Base-by-base conservation (phyloP, 2,113 vertebrate species). In the Drymodes brunneopygia region DNA sequence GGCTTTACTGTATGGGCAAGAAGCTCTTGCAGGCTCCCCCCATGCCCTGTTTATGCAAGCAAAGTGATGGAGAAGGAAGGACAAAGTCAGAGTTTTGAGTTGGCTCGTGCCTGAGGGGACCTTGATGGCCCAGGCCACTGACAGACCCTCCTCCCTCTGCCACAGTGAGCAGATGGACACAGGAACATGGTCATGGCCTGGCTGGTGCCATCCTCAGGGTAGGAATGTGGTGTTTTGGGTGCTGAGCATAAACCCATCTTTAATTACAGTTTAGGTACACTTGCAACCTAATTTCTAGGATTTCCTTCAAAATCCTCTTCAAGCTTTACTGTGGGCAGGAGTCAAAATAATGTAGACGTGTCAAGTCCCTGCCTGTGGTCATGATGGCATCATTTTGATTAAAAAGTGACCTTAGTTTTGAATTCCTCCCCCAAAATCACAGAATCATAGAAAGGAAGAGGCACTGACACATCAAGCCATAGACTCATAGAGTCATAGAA, bases 91-190 rank as follows among this genome's bases (percentile, higher is more conserved):
- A 61, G 48, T 4, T 19, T 40, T 38, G 58, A 60, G 47, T 29
- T 47, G 48, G 13, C 12, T 71, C 40, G 3, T 0, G 0, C 33
- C 15, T 56, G 36, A 35, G 54, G 38, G 0, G 4, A 8, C 44
- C 16, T 40, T 2, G 5, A 33, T 15, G 22, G 29, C 35, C 22
- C 45, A 61, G 17, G 24, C 53, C 65, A 45, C 31, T 36, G 17
- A 12, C 53, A 17, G 10, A 19, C 10, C 12, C 29, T 31, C 24
- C 23, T 33, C 13, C 54, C 18, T 18, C 15, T 47, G 54, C 22
- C 6, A 3, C 54, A 9, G 11, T 1, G 15, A 28, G 6, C 12
- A 40, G 29, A 11, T 3, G 6, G 7, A 8, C 20, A 1, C 2
- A 1, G 36, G 20, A 64, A 11, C 8, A 29, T 2, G 3, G 28